Evolutionary conservation across 1,140 invertebrate genomes (phyloP).

Genomic region (Hycleus cichorii): DNA sequence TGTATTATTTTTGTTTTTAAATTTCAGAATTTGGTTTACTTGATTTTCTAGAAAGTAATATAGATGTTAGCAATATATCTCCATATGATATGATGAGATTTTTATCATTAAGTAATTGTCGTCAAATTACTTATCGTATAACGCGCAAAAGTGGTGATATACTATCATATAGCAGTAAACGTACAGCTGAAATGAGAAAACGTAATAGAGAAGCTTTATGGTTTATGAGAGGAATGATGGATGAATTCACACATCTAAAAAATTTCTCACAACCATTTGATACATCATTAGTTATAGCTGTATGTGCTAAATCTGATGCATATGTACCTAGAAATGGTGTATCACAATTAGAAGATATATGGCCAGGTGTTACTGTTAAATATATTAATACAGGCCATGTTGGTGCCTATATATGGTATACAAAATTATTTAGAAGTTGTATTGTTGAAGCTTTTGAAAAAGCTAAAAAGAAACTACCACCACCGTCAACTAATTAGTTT

Average conservation of each 20-base stretch:
- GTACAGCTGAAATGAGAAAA: conserved; percentile 2
- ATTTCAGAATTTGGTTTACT: conserved; percentile 12
- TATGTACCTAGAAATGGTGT: conserved; percentile 85
- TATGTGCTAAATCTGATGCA: conserved; percentile 83
- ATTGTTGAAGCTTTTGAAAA: conserved; percentile 56
- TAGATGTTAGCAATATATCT: conserved; percentile 17
- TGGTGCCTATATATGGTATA: conserved; percentile 64
- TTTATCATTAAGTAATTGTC: conserved; percentile 17
- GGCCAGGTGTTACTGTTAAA: conserved; percentile 84
- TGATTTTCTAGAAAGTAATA: conserved; percentile 7
- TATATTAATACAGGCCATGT: conserved; percentile 88
- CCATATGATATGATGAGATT: conserved; percentile 28
- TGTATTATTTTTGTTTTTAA: neutral
- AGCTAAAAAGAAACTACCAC: conserved; percentile 42
- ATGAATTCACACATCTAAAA: conserved; percentile 93
- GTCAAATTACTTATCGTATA: conserved; percentile 6
- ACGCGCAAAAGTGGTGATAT: no score
- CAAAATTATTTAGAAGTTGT: conserved; percentile 46
- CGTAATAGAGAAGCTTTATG: conserved; percentile 64
- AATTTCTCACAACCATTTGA: conserved; percentile 85
- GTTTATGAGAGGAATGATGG: conserved; percentile 98
- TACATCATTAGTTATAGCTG: conserved; percentile 72
- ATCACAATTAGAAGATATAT: conserved; percentile 74
- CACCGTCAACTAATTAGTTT: no score
- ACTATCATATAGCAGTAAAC: no score